Evolutionary conservation across 2,797 vertebrate species (phyloP), one percentile per base, ranked within the genome.

Genomic region (Eurystomus glaucurus): DNA sequence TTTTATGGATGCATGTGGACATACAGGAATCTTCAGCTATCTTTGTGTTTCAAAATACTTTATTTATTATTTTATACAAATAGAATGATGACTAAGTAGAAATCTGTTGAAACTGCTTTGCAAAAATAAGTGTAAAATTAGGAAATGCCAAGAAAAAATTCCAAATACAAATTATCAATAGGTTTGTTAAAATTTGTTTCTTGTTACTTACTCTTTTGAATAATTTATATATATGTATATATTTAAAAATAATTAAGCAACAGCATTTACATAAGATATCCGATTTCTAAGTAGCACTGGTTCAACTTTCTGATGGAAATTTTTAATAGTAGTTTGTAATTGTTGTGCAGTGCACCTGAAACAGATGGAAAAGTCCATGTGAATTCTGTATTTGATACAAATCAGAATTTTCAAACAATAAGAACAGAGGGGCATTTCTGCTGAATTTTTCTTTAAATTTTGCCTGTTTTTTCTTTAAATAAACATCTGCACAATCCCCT

Each of bases 111-210:
- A 95, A 96, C 71, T 85, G 89, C 72, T 95, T 97, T 94, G 94
- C 90, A 96, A 95, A 98, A 96, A 96, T 88, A 96, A 92, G 66
- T 94, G 93, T 94, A 94, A 98, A 98, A 97, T 83, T 90, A 97
- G 90, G 94, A 97, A 96, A 68, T 93, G 88, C 88, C 90, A 94
- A 90, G 95, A 96, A 96, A 90, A 91, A 96, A 93, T 50, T 90
- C 46, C 66, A 95, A 68, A 83, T 94, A 98, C 88, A 96, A 96
- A 97, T 60, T 94, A 85, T 77, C 64, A 74, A 37, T 46, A 81
- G 72, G 16, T 78, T 95, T 88, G 57, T 70, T 93, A 96, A 96
- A 94, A 77, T 96, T 88, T 96, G 29, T 81, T 95, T 90, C 60
- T 66, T 71, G 62, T 90, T 77, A 95, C 58, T 81, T 86, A 84